Evolutionary conservation across 2,113 vertebrate species (phyloP).

Genomic region (Triplophysa dalaica): DNA sequence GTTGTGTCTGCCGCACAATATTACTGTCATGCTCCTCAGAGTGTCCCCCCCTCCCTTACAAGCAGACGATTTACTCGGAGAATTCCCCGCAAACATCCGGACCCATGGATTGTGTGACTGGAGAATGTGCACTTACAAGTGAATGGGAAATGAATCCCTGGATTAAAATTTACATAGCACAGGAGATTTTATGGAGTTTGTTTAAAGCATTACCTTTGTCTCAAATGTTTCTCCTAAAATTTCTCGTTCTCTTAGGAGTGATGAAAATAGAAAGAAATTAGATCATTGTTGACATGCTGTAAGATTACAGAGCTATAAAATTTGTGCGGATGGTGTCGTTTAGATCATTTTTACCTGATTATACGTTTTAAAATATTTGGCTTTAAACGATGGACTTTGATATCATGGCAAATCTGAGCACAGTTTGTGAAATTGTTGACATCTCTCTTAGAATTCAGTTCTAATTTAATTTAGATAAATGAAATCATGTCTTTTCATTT

Average conservation of each 20-base stretch:
- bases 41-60: conserved; percentile 41
- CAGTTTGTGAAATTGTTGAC: too few species aligned
- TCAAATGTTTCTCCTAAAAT: not conserved
- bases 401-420: not conserved
- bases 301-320: not conserved
- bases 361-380: not conserved
- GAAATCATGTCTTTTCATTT: too few species aligned
- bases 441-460: too few species aligned
- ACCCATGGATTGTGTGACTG: not conserved
- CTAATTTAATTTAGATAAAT: too few species aligned
- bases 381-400: too few species aligned
- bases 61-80: conserved; percentile 50
- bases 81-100: conserved; percentile 34
- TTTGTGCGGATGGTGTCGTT: not conserved
- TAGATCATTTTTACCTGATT: not conserved
- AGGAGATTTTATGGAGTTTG: not conserved
- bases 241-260: not conserved
- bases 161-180: not conserved
- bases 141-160: not conserved
- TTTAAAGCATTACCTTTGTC: not conserved
- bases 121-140: not conserved
- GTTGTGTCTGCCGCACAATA: conserved; percentile 65
- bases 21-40: conserved; percentile 66
- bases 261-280: not conserved
- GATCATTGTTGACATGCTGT: not conserved